phyloP scores from a whole-genome alignment of 2,888 invertebrate species.

The Tachina lurida region DNA sequence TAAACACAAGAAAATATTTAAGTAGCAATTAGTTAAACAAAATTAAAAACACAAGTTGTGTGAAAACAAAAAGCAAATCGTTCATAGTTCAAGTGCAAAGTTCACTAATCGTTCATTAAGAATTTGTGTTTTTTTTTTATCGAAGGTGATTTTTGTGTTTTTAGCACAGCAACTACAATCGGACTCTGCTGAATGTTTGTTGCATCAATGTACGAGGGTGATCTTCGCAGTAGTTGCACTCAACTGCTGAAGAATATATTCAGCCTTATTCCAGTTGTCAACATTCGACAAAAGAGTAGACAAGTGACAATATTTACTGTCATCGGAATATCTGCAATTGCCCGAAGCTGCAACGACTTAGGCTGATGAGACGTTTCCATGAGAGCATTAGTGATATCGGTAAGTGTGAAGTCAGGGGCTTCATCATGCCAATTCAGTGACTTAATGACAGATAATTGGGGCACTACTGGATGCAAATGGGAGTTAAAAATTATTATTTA shows the following conservation, averaged over 20 bases:
- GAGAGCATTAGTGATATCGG: too few relatives aligned
- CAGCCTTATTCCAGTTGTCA: too few relatives aligned
- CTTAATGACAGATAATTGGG: too few relatives aligned
- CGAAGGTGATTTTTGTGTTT: conserved; percentile 2
- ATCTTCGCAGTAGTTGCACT: background rate
- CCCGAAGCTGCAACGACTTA: too few relatives aligned
- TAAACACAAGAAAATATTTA: background rate
- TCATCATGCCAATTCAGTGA: too few relatives aligned
- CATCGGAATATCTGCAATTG: too few relatives aligned
- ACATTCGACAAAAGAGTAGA: too few relatives aligned
- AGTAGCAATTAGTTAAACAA: conserved; percentile 2
- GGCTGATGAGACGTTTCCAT: too few relatives aligned
- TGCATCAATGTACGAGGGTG: background rate
- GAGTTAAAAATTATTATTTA: too few relatives aligned
- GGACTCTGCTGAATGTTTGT: conserved; percentile 14
- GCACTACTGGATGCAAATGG: too few relatives aligned
- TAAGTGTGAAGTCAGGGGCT: too few relatives aligned
- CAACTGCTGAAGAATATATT: background rate
- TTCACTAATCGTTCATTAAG: conserved; percentile 58
- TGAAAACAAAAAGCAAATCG: conserved; percentile 6
- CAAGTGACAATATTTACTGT: too few relatives aligned
- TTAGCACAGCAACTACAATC: conserved; percentile 13
- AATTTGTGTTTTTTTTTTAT: conserved; percentile 22
- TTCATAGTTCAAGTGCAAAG: conserved; percentile 60
- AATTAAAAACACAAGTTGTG: background rate